phyloP scores from a whole-genome alignment of 2,888 invertebrate species.

The Diadegma fenestrale region DNA sequence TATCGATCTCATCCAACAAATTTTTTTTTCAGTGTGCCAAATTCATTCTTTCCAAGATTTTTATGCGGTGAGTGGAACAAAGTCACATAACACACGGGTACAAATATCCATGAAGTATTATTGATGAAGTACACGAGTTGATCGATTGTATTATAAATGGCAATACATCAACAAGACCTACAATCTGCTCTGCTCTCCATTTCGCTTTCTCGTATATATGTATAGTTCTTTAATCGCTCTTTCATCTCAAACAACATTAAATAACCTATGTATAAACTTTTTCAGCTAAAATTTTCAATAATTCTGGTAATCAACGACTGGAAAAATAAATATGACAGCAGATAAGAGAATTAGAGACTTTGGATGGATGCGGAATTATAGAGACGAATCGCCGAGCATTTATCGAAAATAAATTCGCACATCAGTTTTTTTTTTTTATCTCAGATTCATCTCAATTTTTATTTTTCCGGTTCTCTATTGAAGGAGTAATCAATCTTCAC shows the following conservation, averaged over 20 bases:
- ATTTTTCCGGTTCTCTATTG: background rate
- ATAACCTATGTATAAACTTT: background rate
- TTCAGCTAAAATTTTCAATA: background rate
- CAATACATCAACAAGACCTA: background rate
- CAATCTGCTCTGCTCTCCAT: background rate
- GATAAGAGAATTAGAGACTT: background rate
- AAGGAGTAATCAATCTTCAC: background rate
- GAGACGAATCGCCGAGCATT: background rate
- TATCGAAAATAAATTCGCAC: background rate
- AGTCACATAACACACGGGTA: background rate
- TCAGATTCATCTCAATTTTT: background rate
- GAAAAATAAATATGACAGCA: background rate
- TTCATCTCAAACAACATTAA: background rate
- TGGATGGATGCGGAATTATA: background rate
- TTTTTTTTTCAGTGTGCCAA: too few species aligned
- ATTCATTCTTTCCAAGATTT: background rate
- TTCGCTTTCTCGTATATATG: background rate
- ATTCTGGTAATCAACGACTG: background rate
- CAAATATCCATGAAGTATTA: background rate
- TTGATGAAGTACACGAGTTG: background rate
- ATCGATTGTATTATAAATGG: background rate
- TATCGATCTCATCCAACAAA: too few species aligned
- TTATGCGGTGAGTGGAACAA: background rate
- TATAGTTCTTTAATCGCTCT: background rate
- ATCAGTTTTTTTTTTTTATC: background rate